Conservation (phyloP, 2,113 vertebrate genomes). For the Urocynchramus pylzowi region DNA sequence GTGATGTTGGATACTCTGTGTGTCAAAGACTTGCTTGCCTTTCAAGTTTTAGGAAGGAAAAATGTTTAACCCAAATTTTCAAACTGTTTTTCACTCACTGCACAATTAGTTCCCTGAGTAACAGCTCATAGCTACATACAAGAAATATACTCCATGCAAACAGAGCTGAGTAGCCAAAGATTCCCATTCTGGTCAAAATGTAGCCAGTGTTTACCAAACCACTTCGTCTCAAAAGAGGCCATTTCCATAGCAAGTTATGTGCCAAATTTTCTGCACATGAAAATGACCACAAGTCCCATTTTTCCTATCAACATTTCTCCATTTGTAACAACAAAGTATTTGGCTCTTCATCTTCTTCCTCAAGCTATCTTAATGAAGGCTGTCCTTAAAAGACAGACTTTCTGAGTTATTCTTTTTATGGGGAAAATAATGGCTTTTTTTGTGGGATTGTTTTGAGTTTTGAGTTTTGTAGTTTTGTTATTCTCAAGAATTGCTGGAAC, state of each 20-base stretch:
- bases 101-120: background rate
- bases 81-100: background rate
- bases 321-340: background rate
- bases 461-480: background rate
- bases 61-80: background rate
- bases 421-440: background rate
- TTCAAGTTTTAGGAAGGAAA: background rate
- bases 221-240: background rate
- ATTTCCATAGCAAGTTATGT: background rate
- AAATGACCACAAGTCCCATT: background rate
- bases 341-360: background rate
- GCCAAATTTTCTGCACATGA: background rate
- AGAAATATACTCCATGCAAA: background rate
- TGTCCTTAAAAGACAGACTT: background rate
- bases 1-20: background rate
- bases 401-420: background rate
- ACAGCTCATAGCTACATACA: background rate
- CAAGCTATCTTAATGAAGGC: background rate
- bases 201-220: background rate
- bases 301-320: background rate
- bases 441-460: background rate
- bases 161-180: background rate
- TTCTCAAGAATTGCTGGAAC: constrained; percentile 3
- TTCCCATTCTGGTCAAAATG: background rate
- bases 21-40: background rate